Evolutionary conservation across 2,113 vertebrate genomes (phyloP).

Genomic region (Passer domesticus): DNA sequence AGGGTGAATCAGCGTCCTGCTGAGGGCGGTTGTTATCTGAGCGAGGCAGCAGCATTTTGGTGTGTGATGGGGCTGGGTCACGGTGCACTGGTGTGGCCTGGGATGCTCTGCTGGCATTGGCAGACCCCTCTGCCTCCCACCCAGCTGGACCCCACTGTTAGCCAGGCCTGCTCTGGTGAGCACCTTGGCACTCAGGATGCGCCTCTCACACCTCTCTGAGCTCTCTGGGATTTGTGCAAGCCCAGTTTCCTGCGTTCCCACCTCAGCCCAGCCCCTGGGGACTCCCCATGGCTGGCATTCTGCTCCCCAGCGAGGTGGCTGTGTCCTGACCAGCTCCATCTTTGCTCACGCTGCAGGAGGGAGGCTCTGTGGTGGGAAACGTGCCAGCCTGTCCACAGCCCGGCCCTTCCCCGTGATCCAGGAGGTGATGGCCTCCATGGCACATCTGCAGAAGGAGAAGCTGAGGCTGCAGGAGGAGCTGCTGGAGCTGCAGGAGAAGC

Average conservation of each 20-base stretch:
- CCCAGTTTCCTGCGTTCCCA: fast-evolving
- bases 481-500: slow-evolving; percentile 62
- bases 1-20: slow-evolving; percentile 10
- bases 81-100: fast-evolving
- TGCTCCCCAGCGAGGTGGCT: fast-evolving
- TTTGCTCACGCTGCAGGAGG: slow-evolving; percentile 63
- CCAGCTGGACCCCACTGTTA: fast-evolving
- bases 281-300: background rate
- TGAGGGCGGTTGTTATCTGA: background rate
- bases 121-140: background rate
- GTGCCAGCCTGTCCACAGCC: background rate
- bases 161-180: background rate
- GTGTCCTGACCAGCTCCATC: background rate
- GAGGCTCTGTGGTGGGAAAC: slow-evolving; percentile 63
- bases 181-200: fast-evolving
- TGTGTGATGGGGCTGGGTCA: background rate
- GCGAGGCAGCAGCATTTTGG: background rate
- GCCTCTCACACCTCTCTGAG: fast-evolving
- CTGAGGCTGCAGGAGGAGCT: slow-evolving; percentile 72
- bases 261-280: background rate
- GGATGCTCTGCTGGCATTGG: background rate
- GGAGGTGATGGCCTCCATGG: slow-evolving; percentile 76
- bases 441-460: slow-evolving; percentile 75
- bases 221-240: background rate
- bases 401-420: slow-evolving; percentile 55